These are phyloP conservation scores for Pecten maximus DNA, from an alignment of 2,888 invertebrate species.

Conservation along the genomic window DNA sequence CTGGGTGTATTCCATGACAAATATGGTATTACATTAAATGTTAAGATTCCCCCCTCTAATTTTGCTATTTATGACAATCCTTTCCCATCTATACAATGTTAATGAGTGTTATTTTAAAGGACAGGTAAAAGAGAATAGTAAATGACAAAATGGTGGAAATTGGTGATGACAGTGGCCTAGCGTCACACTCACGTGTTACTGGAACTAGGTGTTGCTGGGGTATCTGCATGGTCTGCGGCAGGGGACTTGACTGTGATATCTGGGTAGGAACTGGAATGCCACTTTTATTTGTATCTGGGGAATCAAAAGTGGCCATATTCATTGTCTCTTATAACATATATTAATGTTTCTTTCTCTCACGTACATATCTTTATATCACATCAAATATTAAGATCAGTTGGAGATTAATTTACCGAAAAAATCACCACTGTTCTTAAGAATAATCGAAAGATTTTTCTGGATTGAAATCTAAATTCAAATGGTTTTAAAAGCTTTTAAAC, in stretches of 20 bases:
- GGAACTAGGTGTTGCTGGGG: constrained; percentile 49
- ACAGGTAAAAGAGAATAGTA: background rate
- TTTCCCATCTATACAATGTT: background rate
- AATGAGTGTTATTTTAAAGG: constrained; percentile 1
- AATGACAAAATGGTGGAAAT: background rate
- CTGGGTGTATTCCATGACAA: background rate
- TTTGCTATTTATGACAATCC: background rate
- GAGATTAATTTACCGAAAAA: background rate
- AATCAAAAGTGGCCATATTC: constrained; percentile 29
- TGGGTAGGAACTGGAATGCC: constrained; percentile 33
- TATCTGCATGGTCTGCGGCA: constrained; percentile 43
- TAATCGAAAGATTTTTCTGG: background rate
- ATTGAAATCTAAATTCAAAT: background rate
- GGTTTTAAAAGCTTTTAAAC: background rate
- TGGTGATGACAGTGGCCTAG: background rate
- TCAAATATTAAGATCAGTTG: background rate
- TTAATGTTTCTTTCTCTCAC: background rate
- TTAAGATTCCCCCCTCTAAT: background rate
- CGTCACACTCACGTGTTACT: constrained; percentile 53
- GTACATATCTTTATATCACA: background rate
- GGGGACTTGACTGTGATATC: constrained; percentile 39
- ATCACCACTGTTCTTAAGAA: background rate
- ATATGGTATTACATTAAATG: background rate
- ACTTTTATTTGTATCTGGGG: constrained; percentile 29
- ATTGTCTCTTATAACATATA: background rate